A percentile compares a stretch with the other conserved stretches of the same genome.
These are phyloP conservation scores for Miniopterus natalensis DNA, from an alignment of 2,113 vertebrate species.

Conservation along the genomic window DNA sequence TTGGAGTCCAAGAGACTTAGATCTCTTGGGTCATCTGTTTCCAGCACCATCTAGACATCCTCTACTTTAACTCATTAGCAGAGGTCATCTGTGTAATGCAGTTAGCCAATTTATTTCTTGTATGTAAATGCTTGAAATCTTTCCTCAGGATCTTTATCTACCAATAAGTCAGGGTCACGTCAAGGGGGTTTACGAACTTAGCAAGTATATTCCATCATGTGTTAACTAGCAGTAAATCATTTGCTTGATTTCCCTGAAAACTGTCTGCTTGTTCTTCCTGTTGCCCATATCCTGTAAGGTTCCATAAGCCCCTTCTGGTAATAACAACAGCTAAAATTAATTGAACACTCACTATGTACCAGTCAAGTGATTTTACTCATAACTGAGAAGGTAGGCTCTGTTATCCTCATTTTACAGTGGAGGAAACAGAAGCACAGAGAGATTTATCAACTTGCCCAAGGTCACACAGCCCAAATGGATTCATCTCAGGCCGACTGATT, in stretches of 20 bases:
- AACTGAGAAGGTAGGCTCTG: neutral
- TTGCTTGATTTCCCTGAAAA: constrained; percentile 70
- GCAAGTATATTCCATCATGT: constrained; percentile 60
- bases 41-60: constrained; percentile 51
- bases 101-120: constrained; percentile 71
- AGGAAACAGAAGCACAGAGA: constrained; percentile 30
- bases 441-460: neutral
- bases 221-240: constrained; percentile 65
- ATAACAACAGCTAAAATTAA: constrained; percentile 56
- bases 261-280: constrained; percentile 41
- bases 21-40: constrained; percentile 52
- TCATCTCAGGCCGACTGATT: neutral
- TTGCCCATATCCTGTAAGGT: constrained; percentile 26
- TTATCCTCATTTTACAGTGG: constrained; percentile 31
- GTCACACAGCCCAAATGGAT: constrained; percentile 48
- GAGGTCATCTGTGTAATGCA: constrained; percentile 64
- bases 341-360: neutral
- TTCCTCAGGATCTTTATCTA: constrained; percentile 55
- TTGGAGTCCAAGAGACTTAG: constrained; percentile 32
- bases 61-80: constrained; percentile 72
- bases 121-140: constrained; percentile 69
- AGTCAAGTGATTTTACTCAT: constrained; percentile 53
- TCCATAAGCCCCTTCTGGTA: neutral
- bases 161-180: constrained; percentile 55
- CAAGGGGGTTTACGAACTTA: constrained; percentile 28